These are phyloP conservation scores for Dendrolimus pini DNA, from an alignment of 2,888 invertebrate genomes.

Conservation along the genomic window DNA sequence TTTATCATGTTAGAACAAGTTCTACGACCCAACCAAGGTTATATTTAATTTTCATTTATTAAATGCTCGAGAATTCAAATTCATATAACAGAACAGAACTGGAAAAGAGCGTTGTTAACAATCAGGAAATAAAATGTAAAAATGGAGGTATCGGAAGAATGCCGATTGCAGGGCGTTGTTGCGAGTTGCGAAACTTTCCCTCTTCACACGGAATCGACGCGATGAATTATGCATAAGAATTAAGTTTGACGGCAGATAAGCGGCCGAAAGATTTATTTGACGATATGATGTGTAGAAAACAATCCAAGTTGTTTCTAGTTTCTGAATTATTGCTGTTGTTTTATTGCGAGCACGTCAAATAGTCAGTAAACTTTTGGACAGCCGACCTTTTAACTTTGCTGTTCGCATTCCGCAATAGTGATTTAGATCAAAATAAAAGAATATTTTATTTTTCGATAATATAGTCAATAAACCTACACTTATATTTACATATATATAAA, in stretches of 20 bases:
- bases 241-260: slow-evolving; percentile 74
- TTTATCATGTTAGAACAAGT: neutral
- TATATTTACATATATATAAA: too few relatives aligned
- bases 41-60: neutral
- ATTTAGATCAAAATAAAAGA: too few relatives aligned
- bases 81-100: too few relatives aligned
- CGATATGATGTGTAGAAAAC: slow-evolving; percentile 74
- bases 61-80: too few relatives aligned
- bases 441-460: too few relatives aligned
- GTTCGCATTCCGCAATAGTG: slow-evolving; percentile 5
- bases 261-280: slow-evolving; percentile 70
- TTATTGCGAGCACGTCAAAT: slow-evolving; percentile 64
- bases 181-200: slow-evolving; percentile 50
- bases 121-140: neutral
- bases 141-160: neutral
- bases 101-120: neutral
- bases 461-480: too few relatives aligned
- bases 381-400: slow-evolving; percentile 10
- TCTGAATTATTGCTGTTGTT: slow-evolving; percentile 70
- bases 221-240: slow-evolving; percentile 74
- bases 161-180: slow-evolving; percentile 23
- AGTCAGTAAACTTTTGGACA: slow-evolving; percentile 33
- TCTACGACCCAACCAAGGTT: neutral
- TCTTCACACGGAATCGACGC: slow-evolving; percentile 57
- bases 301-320: slow-evolving; percentile 69